phyloP scores from a whole-genome alignment of 1,140 invertebrate species.

The Drosophila punjabiensis region DNA sequence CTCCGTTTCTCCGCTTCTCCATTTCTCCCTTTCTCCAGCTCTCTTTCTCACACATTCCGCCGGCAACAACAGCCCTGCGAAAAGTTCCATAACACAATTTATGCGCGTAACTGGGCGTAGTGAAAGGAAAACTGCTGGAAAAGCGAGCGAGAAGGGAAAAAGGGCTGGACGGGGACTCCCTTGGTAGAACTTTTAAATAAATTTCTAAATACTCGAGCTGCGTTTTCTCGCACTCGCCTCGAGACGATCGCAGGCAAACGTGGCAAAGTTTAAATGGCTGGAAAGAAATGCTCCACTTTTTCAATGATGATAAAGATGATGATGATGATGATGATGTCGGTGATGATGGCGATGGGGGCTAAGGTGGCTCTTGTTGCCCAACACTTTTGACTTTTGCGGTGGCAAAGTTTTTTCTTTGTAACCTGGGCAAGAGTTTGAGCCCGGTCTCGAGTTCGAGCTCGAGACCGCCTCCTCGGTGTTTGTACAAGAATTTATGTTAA shows the following conservation, averaged over 20 bases:
- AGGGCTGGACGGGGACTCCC: background rate
- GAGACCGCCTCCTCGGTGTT: constrained; percentile 54
- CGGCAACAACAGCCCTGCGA: constrained; percentile 58
- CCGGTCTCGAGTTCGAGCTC: constrained; percentile 26
- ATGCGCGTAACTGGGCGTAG: constrained; percentile 81
- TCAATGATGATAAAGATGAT: constrained; percentile 17
- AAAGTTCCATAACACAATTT: constrained; percentile 81
- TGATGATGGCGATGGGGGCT: constrained; percentile 33
- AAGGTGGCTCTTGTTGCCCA: constrained; percentile 38
- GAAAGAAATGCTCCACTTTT: constrained; percentile 60
- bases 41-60: constrained; percentile 12
- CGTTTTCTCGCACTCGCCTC: constrained; percentile 43
- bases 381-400: constrained; percentile 81
- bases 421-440: constrained; percentile 50
- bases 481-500: constrained; percentile 78
- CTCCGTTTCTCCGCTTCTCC: background rate
- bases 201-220: constrained; percentile 78
- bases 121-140: constrained; percentile 59
- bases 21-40: background rate
- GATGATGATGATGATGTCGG: constrained; percentile 5
- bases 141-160: constrained; percentile 2
- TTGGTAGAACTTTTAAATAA: constrained; percentile 74
- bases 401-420: constrained; percentile 59
- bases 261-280: constrained; percentile 73
- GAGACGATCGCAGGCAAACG: constrained; percentile 73